A percentile compares a stretch with the other conserved stretches of the same genome.
These are phyloP conservation scores for Apogon hyalosoma DNA, from an alignment of 2,797 vertebrate species.

Conservation along the genomic window DNA sequence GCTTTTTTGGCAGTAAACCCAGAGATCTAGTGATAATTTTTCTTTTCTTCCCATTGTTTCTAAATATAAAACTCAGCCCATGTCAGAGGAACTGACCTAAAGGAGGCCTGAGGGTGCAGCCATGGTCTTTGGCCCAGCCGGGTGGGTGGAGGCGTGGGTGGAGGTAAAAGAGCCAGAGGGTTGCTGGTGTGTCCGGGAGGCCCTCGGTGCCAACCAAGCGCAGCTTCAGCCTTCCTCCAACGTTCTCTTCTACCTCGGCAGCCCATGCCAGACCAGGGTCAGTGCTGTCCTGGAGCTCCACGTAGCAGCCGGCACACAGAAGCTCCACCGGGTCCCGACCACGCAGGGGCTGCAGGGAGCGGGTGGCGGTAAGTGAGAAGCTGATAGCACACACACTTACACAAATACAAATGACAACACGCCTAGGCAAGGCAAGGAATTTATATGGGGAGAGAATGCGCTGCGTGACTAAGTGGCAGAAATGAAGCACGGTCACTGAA, in stretches of 20 bases:
- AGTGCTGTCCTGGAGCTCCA: constrained; percentile 90
- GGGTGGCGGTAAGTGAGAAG: constrained; percentile 25
- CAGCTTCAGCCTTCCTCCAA: constrained; percentile 92
- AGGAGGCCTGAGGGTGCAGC: constrained; percentile 89
- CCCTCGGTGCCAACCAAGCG: constrained; percentile 89
- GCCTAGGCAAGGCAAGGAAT: constrained; percentile 57
- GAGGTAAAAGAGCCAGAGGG: constrained; percentile 94
- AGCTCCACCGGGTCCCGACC: constrained; percentile 94
- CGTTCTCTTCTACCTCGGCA: constrained; percentile 91
- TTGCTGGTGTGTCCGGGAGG: constrained; percentile 84
- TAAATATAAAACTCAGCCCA: constrained; percentile 33
- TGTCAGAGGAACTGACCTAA: constrained; percentile 82
- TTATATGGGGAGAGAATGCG: constrained; percentile 45
- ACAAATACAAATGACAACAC: constrained; percentile 44
- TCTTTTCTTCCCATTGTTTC: constrained; percentile 19
- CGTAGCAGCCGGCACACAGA: constrained; percentile 88
- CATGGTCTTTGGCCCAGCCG: constrained; percentile 92
- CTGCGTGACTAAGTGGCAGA: constrained; percentile 62
- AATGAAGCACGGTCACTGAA: constrained; percentile 44
- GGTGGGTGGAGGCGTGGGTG: constrained; percentile 93
- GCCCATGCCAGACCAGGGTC: constrained; percentile 89
- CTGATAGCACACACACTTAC: constrained; percentile 22
- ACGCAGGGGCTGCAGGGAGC: constrained; percentile 87
- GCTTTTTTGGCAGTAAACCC: constrained; percentile 14
- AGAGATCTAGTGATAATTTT: constrained; percentile 10